A percentile compares a stretch with the other conserved stretches of the same genome.
These are phyloP conservation scores for Cyprinodon brontotheroides DNA, from an alignment of 2,113 vertebrate species.

Conservation along the genomic window DNA sequence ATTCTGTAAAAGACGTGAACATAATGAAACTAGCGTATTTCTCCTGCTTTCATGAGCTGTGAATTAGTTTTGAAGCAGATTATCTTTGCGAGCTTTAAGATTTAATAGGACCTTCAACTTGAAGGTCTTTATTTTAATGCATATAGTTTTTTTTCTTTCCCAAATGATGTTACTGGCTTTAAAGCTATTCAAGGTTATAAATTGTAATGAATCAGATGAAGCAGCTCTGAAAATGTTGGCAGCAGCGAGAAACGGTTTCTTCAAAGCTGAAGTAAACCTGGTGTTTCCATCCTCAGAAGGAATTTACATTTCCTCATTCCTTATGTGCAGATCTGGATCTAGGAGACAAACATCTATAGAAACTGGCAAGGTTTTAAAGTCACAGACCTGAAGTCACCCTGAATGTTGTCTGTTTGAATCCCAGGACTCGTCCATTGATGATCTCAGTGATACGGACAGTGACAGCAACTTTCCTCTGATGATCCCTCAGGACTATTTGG, in stretches of 20 bases:
- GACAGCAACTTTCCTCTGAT: slow-evolving; percentile 83
- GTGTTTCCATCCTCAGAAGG: not conserved
- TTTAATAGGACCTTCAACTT: not conserved
- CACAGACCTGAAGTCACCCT: not conserved
- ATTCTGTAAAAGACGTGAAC: slow-evolving; percentile 12
- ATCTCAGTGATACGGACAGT: slow-evolving; percentile 84
- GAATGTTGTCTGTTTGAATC: slow-evolving; percentile 22
- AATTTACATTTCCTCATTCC: not conserved
- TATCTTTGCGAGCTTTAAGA: not conserved
- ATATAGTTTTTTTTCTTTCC: not conserved
- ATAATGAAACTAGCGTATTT: not conserved
- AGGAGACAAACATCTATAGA: not conserved
- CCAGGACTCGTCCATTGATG: slow-evolving; percentile 85
- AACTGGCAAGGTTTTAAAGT: not conserved
- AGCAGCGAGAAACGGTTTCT: too few species aligned
- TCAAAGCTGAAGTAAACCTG: not conserved
- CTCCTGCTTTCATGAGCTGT: not conserved
- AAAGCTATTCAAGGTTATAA: not conserved
- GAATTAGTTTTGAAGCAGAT: not conserved
- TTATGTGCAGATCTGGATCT: not conserved
- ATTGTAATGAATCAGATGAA: not conserved
- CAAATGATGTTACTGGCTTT: too few species aligned
- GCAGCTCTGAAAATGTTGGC: too few species aligned
- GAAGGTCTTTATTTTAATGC: not conserved
- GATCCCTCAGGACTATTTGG: slow-evolving; percentile 88